Base-by-base conservation (phyloP, 2,113 vertebrate species). In the Poecilia latipinna region DNA sequence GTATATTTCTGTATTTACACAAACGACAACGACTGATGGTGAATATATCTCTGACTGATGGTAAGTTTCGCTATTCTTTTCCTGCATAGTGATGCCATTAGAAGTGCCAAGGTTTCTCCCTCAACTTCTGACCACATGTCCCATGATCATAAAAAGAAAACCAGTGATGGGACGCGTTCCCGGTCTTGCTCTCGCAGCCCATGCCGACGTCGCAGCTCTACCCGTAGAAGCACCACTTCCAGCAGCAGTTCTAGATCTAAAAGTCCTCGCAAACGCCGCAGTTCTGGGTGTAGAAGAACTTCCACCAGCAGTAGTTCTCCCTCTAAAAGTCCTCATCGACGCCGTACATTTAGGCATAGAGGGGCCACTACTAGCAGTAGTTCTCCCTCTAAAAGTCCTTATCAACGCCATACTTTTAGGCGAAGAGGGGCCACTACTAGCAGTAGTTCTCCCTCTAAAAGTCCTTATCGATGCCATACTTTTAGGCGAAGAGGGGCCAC, bases 321-420 rank as follows among this genome's bases (percentile, higher is more conserved):
- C 8, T 54, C 51, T 54, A 7, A 15, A 24, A 54, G 22, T 15
- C 51, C 22, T 54, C 6, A 1, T 8, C 22, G 1, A 24, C 19
- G 6, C 19, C 2, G 6, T 2, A 54, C 22, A 10, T 24, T 5
- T 54, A 10, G 19, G 19, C 19, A 3, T n/a, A 54, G 51, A 54
- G 2, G 51, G 22, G 8, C 19, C 22, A 3, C 5, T 10, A 19
- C 51, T 5, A 54, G 22, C 51, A 54, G 51, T 54, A 24, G 51
- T 24, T 54, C 51, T 54, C 1, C 5, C 22, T 54, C 51, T 24
- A 7, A 15, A 8, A 54, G 51, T 4, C 51, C 51, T 24, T 2
- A 1, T 1, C 5, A 0, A 24, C 51, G 6, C 17, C 1, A 1
- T 0, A 54, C 22, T 24, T 54, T 8, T 24, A 2, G 6, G 22